Evolutionary conservation across 2,113 vertebrate species (phyloP).

Genomic region (Climacteris rufus): DNA sequence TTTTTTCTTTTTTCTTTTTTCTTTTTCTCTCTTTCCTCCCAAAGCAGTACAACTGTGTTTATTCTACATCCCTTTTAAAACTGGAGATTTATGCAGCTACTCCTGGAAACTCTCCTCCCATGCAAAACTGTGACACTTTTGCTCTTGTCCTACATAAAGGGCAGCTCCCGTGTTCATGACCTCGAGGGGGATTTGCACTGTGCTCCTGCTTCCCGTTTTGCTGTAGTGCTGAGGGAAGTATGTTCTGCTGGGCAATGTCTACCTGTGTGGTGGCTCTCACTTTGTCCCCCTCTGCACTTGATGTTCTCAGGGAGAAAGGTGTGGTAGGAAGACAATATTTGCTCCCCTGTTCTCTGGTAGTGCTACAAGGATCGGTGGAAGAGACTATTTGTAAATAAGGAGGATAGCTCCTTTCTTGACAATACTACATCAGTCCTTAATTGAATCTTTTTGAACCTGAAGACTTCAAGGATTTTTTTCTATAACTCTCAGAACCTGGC

Average conservation of each 20-base stretch:
- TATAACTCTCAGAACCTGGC: background rate
- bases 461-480: background rate
- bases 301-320: background rate
- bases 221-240: background rate
- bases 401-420: background rate
- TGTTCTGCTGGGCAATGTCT: background rate
- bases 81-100: background rate
- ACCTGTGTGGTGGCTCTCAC: background rate
- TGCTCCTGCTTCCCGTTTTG: background rate
- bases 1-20: too few relatives aligned
- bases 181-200: background rate
- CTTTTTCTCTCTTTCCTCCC: background rate
- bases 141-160: background rate
- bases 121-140: background rate
- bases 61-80: background rate
- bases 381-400: background rate
- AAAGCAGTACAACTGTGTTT: background rate
- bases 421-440: background rate
- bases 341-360: background rate
- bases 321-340: background rate
- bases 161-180: background rate
- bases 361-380: background rate
- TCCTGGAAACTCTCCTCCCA: background rate
- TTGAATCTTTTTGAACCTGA: background rate
- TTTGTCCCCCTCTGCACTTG: background rate